phyloP scores from a whole-genome alignment of 2,888 invertebrate genomes.

The Lypha dubia region DNA sequence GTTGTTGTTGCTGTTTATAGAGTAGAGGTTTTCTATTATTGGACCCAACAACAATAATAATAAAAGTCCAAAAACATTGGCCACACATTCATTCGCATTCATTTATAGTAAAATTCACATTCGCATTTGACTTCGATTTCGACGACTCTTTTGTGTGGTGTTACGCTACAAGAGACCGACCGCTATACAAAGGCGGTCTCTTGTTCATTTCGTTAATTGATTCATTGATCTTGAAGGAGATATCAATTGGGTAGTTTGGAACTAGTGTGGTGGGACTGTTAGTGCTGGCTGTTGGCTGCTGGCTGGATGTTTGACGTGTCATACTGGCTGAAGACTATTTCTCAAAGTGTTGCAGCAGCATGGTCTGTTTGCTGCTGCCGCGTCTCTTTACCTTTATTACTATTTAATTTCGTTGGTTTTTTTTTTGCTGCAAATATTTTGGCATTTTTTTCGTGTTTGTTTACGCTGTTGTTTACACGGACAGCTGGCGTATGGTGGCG shows the following conservation, averaged over 20 bases:
- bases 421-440: conserved; percentile 15
- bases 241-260: conserved; percentile 70
- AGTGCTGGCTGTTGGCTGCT: conserved; percentile 20
- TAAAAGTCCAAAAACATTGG: conserved; percentile 32
- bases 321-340: conserved; percentile 26
- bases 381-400: conserved; percentile 39
- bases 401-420: conserved; percentile 39
- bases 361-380: conserved; percentile 32
- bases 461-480: conserved; percentile 71
- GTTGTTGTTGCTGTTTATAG: conserved; percentile 15
- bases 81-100: conserved; percentile 28
- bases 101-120: conserved; percentile 20
- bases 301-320: conserved; percentile 11
- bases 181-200: conserved; percentile 73
- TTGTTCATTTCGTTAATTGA: conserved; percentile 75
- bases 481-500: conserved; percentile 72
- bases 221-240: conserved; percentile 76
- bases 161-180: conserved; percentile 42
- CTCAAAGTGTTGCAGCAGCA: background rate
- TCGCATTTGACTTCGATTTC: conserved; percentile 47
- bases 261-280: conserved; percentile 8
- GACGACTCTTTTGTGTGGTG: conserved; percentile 55
- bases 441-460: conserved; percentile 53
- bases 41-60: too few species aligned
- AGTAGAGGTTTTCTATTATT: conserved; percentile 7